These are phyloP conservation scores for Drymonia ruficornis DNA, from an alignment of 2,888 invertebrate genomes.

Conservation along the genomic window DNA sequence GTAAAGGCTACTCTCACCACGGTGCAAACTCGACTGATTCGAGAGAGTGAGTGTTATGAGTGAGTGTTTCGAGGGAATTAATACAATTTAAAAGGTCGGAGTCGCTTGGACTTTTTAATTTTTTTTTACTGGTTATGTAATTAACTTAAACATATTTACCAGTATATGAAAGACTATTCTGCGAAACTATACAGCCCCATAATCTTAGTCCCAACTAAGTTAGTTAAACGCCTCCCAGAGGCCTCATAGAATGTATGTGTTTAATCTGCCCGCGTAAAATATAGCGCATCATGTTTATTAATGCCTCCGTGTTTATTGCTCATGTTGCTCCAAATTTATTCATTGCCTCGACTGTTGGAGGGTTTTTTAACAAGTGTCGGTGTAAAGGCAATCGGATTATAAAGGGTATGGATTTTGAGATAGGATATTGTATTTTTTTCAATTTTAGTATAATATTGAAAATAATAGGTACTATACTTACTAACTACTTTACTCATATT, in stretches of 20 bases:
- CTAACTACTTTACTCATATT: too few species aligned
- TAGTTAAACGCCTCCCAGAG: conserved; percentile 72
- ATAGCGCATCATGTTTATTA: conserved; percentile 74
- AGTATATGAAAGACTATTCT: conserved; percentile 12
- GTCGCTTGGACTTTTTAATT: too few species aligned
- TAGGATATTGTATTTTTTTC: too few species aligned
- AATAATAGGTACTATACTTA: too few species aligned
- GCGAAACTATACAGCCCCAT: conserved; percentile 5
- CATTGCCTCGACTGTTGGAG: conserved; percentile 48
- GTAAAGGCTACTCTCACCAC: too few species aligned
- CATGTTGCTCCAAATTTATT: conserved; percentile 66
- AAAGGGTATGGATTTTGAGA: not conserved
- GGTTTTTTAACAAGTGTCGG: conserved; percentile 35
- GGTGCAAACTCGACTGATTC: too few species aligned
- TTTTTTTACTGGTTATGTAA: too few species aligned
- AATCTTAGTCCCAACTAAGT: conserved; percentile 52
- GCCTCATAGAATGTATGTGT: conserved; percentile 67
- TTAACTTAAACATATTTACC: too few species aligned
- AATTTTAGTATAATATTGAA: too few species aligned
- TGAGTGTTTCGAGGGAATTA: too few species aligned
- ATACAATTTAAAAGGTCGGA: too few species aligned
- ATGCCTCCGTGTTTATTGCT: conserved; percentile 68
- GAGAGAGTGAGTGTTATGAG: too few species aligned
- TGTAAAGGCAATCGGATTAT: conserved; percentile 4
- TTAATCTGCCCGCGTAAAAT: conserved; percentile 74